Evolutionary conservation across 2,113 vertebrate genomes (phyloP).

Genomic region (Perccottus glenii): DNA sequence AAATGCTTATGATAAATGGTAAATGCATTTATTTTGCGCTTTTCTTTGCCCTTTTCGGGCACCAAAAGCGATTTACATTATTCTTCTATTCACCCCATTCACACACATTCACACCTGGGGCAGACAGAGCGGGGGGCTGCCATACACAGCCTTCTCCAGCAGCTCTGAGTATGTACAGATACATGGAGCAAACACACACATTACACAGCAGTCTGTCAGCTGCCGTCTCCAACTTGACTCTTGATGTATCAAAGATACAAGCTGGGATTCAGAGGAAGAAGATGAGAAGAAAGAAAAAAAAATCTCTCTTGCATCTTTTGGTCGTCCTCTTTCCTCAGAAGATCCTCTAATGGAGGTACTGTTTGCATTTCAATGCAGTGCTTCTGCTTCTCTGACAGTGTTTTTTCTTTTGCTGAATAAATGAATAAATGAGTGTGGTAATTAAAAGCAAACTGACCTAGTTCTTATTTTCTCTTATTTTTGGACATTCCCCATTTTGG

Average conservation of each 20-base stretch:
- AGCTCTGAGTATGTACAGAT: conserved; percentile 28
- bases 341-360: conserved; percentile 66
- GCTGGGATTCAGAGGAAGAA: conserved; percentile 43
- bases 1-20: too few relatives aligned
- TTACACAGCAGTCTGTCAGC: conserved; percentile 40
- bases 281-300: conserved; percentile 38
- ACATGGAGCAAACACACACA: conserved; percentile 33
- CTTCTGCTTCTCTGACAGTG: conserved; percentile 63
- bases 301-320: conserved; percentile 42
- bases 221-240: conserved; percentile 28
- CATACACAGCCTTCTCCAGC: background rate
- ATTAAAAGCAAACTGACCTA: conserved; percentile 80
- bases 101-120: too few relatives aligned
- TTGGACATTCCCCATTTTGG: conserved; percentile 50
- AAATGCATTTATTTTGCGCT: too few relatives aligned
- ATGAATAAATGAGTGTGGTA: conserved; percentile 80
- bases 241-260: conserved; percentile 36
- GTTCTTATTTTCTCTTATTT: conserved; percentile 53
- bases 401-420: conserved; percentile 73
- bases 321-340: conserved; percentile 51
- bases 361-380: conserved; percentile 76
- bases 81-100: too few relatives aligned
- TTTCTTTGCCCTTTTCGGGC: too few relatives aligned
- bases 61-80: too few relatives aligned
- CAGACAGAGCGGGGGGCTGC: too few relatives aligned